phyloP scores from a whole-genome alignment of 1,140 invertebrate species.

The Atta texana region DNA sequence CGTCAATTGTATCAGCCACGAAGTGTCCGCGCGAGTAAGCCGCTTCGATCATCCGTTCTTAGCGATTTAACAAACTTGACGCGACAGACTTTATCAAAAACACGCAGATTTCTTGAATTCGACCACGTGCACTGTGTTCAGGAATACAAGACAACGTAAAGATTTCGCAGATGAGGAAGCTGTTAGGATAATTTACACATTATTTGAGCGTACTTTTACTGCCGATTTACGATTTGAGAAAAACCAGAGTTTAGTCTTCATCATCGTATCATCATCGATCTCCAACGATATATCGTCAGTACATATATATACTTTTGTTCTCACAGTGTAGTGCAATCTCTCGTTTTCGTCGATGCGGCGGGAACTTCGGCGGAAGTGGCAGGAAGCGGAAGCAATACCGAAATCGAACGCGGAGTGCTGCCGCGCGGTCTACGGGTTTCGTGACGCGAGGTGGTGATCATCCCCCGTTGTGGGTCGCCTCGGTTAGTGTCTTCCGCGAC shows the following conservation, averaged over 20 bases:
- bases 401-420: conserved; percentile 26
- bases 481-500: conserved; percentile 52
- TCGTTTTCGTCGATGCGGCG: conserved; percentile 36
- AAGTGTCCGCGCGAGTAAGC: conserved; percentile 22
- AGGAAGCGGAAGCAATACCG: conserved; percentile 55
- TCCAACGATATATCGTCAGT: background rate
- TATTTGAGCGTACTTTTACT: conserved; percentile 36
- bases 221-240: conserved; percentile 26
- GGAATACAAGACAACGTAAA: background rate
- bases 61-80: background rate
- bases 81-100: background rate
- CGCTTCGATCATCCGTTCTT: background rate
- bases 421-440: conserved; percentile 30
- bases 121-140: conserved; percentile 48
- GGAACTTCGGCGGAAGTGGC: conserved; percentile 46
- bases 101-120: conserved; percentile 1
- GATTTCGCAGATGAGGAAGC: background rate
- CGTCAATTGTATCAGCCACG: background rate
- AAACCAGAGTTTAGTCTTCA: conserved; percentile 6
- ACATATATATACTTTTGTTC: background rate
- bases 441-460: conserved; percentile 40
- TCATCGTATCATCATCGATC: conserved; percentile 12
- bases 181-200: background rate
- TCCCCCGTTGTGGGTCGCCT: conserved; percentile 17
- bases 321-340: conserved; percentile 24